Evolutionary conservation across 2,113 vertebrate species (phyloP).

Genomic region (Microcebus griseorufus): DNA sequence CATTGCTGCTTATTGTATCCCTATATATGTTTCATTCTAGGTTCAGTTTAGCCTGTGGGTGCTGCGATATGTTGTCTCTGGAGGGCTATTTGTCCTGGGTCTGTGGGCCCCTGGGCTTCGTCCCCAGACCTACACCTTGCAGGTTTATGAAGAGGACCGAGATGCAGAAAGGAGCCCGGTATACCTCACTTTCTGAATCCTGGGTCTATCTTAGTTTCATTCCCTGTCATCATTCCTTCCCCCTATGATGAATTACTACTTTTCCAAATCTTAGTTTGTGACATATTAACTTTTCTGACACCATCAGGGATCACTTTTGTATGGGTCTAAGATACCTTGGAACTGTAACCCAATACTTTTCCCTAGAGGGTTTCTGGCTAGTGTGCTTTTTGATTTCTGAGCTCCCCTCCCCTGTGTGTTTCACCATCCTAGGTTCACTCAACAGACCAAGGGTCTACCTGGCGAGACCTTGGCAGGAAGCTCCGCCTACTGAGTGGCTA

Average conservation of each 20-base stretch:
- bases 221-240: neutral
- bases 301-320: neutral
- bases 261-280: neutral
- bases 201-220: neutral
- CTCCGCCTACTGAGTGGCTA: conserved; percentile 91
- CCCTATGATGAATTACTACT: neutral
- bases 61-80: conserved; percentile 88
- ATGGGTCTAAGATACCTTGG: neutral
- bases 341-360: neutral
- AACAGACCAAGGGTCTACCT: conserved; percentile 86
- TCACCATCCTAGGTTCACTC: conserved; percentile 40
- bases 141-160: conserved; percentile 93
- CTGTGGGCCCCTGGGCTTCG: conserved; percentile 94
- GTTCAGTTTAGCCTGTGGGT: conserved; percentile 92
- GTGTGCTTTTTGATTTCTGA: neutral
- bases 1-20: no score
- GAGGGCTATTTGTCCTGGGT: conserved; percentile 92
- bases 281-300: neutral
- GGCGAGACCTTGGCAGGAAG: conserved; percentile 91
- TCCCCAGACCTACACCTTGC: conserved; percentile 90
- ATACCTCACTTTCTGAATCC: neutral
- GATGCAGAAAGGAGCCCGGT: conserved; percentile 92
- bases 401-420: neutral
- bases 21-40: conserved; percentile 76
- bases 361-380: neutral